Conservation (phyloP, 2,113 vertebrate species). For the Crotalus tigris region DNA sequence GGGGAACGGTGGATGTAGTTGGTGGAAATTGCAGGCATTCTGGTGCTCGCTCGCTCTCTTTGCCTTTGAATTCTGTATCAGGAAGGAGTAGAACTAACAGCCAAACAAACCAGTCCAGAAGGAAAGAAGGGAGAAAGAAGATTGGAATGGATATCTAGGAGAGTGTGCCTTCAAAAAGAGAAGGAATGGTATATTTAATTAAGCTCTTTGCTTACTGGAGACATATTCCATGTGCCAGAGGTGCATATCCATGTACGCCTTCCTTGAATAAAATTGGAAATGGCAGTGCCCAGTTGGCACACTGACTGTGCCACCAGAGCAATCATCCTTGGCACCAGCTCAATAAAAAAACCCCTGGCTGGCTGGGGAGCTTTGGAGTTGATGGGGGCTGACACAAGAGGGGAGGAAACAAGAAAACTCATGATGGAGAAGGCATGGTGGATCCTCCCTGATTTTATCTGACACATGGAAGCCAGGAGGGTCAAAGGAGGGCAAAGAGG, state of each 20-base stretch:
- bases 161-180: background rate
- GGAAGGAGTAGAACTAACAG: conserved; percentile 13
- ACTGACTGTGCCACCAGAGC: conserved; percentile 18
- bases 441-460: conserved; percentile 65
- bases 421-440: conserved; percentile 23
- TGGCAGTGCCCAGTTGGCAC: conserved; percentile 45
- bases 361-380: conserved; percentile 1
- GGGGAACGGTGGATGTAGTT: conserved; percentile 51
- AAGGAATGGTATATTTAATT: background rate
- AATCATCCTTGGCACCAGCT: conserved; percentile 37
- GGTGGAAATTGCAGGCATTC: conserved; percentile 28
- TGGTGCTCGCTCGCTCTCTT: background rate
- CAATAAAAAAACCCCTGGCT: background rate
- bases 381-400: background rate
- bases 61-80: conserved; percentile 39
- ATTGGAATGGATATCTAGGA: background rate
- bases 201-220: background rate
- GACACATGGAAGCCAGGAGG: conserved; percentile 47
- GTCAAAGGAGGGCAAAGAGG: conserved; percentile 5
- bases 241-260: background rate
- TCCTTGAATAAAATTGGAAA: background rate
- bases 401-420: conserved; percentile 1
- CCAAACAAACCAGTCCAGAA: background rate
- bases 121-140: background rate
- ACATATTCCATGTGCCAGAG: background rate